These are phyloP conservation scores for Heterocephalus glaber DNA, from an alignment of 2,113 vertebrate genomes.

Conservation along the genomic window DNA sequence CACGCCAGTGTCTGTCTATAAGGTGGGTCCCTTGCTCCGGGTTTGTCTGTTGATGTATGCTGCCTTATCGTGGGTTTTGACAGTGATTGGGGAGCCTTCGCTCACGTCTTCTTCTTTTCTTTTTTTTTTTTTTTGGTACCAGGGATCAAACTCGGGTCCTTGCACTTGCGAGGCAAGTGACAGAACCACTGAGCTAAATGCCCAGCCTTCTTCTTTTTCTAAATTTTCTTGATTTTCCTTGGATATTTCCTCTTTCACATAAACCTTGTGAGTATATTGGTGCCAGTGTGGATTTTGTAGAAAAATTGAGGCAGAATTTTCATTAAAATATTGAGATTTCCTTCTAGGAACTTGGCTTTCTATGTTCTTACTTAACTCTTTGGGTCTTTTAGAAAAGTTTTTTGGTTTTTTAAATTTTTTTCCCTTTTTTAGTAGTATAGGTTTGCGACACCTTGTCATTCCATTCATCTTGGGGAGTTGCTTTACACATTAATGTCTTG, in stretches of 20 bases:
- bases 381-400: neutral
- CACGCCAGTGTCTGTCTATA: conserved; percentile 2
- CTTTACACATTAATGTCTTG: too few species aligned
- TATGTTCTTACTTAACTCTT: neutral
- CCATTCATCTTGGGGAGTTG: too few species aligned
- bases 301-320: neutral
- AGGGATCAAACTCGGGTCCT: too few species aligned
- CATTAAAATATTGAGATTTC: neutral
- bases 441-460: too few species aligned
- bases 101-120: neutral
- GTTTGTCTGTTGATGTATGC: conserved; percentile 3
- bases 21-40: neutral
- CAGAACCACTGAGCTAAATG: too few species aligned
- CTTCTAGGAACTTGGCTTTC: neutral
- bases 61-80: neutral
- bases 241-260: neutral
- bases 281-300: neutral
- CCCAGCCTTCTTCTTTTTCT: too few species aligned
- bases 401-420: too few species aligned
- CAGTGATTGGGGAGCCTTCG: neutral
- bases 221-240: neutral
- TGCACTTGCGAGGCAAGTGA: too few species aligned
- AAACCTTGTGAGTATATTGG: conserved; percentile 3
- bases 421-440: too few species aligned
- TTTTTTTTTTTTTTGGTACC: too few species aligned